A percentile compares a stretch with the other conserved stretches of the same genome.
These are phyloP conservation scores for Nebria brevicollis DNA, from an alignment of 2,888 invertebrate species.

Conservation along the genomic window DNA sequence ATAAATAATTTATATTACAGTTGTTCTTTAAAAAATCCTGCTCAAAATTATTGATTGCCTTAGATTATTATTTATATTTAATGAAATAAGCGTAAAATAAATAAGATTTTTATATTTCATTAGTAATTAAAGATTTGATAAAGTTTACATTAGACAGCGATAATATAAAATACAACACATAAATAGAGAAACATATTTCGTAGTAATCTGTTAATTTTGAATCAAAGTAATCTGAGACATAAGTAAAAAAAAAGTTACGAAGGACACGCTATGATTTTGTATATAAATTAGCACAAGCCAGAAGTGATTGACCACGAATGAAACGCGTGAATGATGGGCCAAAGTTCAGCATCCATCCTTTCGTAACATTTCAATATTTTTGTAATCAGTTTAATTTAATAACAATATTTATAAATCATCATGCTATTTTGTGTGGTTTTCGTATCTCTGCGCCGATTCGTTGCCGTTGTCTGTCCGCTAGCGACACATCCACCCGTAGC, in stretches of 20 bases:
- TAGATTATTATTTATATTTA: no score
- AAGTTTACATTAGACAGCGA: no score
- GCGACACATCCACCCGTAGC: slow-evolving; percentile 24
- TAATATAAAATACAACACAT: no score
- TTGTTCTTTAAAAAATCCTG: no score
- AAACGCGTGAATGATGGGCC: background rate
- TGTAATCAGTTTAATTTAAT: slow-evolving; percentile 4
- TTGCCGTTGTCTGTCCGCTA: slow-evolving; percentile 19
- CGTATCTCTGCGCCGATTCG: slow-evolving; percentile 9
- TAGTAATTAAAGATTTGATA: no score
- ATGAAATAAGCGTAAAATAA: no score
- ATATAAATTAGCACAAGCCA: background rate
- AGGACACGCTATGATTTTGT: background rate
- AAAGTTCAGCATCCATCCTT: slow-evolving; percentile 11
- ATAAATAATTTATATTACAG: no score
- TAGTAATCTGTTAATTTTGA: no score
- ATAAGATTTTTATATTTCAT: no score
- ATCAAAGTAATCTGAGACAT: no score
- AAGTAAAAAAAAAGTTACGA: background rate
- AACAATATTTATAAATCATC: slow-evolving; percentile 3
- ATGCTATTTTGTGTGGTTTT: background rate
- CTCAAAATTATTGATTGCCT: no score
- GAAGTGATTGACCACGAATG: background rate
- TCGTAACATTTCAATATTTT: slow-evolving; percentile 12
- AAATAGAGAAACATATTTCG: no score